Evolutionary conservation across 2,797 vertebrate species (phyloP).

Genomic region (Graptemys geographica): DNA sequence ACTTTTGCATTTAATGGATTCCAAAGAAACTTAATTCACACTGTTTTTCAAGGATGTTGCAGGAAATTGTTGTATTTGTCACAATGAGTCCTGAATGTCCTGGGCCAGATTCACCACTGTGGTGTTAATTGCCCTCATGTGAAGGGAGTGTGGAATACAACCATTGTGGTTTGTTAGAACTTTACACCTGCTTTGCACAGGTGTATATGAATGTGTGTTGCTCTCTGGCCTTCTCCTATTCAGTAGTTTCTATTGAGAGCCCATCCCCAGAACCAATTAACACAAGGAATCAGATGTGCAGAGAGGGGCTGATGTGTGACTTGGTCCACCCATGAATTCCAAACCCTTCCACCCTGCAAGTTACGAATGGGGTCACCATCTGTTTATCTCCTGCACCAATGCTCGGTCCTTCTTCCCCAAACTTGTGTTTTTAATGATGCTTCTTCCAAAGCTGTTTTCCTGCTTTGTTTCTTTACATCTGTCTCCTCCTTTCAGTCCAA

Average conservation of each 20-base stretch:
- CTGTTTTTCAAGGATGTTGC: not conserved
- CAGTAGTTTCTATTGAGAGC: not conserved
- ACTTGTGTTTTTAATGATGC: not conserved
- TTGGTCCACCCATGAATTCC: too few relatives aligned
- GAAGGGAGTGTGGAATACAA: not conserved
- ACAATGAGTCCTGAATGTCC: not conserved
- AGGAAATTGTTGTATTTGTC: not conserved
- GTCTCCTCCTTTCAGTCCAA: constrained; percentile 51
- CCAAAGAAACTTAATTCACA: not conserved
- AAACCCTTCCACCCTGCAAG: fast-evolving
- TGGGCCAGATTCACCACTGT: not conserved
- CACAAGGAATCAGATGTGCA: not conserved
- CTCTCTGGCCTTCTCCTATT: not conserved
- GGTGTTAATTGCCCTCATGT: not conserved
- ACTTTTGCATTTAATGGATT: too few relatives aligned
- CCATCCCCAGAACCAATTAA: not conserved
- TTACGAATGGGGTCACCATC: fast-evolving
- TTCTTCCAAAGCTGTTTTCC: constrained; percentile 52
- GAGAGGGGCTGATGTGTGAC: not conserved
- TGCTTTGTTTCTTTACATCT: constrained; percentile 20
- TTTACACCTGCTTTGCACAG: not conserved
- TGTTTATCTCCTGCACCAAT: fast-evolving
- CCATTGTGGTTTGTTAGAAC: not conserved
- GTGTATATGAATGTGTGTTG: not conserved
- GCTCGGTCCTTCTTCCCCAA: not conserved